These are phyloP conservation scores for Rhorus exstirpatorius DNA, from an alignment of 2,888 invertebrate species.

Conservation along the genomic window DNA sequence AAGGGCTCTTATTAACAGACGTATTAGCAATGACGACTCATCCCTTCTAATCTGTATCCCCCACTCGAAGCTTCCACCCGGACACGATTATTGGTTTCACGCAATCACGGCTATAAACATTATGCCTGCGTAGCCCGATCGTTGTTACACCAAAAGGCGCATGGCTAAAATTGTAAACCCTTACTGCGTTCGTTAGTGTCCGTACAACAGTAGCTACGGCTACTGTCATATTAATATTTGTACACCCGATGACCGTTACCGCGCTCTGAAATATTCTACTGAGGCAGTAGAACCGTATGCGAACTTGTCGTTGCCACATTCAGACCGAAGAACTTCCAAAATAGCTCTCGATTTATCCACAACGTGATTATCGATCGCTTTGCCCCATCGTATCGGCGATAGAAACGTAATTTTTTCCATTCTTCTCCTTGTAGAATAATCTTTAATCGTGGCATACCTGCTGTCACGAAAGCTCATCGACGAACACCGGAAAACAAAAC, in stretches of 20 bases:
- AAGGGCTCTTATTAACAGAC: conserved; percentile 82
- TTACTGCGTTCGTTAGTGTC: conserved; percentile 16
- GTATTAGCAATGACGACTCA: conserved; percentile 83
- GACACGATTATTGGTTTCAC: conserved; percentile 83
- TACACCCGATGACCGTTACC: neutral
- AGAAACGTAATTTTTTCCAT: neutral
- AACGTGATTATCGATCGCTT: neutral
- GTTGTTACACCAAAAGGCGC: neutral
- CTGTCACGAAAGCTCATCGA: too few species aligned
- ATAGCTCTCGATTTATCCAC: neutral
- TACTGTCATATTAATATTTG: neutral
- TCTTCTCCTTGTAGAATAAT: neutral
- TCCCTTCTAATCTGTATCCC: conserved; percentile 82
- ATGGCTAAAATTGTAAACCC: conserved; percentile 65
- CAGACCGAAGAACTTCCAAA: neutral
- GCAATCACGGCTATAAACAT: conserved; percentile 81
- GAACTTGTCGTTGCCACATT: neutral
- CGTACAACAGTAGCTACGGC: neutral
- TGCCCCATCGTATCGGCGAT: neutral
- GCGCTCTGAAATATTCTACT: neutral
- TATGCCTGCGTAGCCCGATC: conserved; percentile 76
- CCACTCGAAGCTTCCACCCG: conserved; percentile 64
- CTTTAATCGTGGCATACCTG: neutral
- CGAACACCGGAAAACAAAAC: too few species aligned
- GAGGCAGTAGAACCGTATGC: neutral